Conservation (phyloP, 1,140 invertebrate species). For the Drosophila eugracilis region DNA sequence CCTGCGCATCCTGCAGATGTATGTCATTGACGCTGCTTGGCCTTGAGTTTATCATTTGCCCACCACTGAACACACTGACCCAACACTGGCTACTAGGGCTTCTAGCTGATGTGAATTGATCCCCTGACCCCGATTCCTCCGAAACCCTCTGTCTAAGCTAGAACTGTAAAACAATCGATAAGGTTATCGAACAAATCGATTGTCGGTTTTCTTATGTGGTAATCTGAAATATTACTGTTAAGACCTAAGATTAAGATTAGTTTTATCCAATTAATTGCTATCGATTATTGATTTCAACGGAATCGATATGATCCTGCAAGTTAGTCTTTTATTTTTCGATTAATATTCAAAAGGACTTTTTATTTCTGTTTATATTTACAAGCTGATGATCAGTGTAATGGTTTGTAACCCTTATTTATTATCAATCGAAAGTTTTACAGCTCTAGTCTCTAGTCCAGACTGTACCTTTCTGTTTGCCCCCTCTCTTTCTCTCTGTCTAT, state of each 20-base stretch:
- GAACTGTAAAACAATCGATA: conserved; percentile 40
- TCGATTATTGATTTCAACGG: too few relatives aligned
- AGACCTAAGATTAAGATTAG: too few relatives aligned
- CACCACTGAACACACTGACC: conserved; percentile 16
- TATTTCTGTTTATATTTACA: too few relatives aligned
- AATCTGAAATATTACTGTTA: background rate
- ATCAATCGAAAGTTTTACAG: conserved; percentile 35
- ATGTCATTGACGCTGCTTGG: conserved; percentile 56
- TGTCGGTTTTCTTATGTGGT: background rate
- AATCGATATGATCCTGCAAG: too few relatives aligned
- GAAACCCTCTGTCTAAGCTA: conserved; percentile 6
- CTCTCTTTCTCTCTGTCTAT: conserved; percentile 43
- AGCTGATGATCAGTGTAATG: too few relatives aligned
- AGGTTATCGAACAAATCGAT: conserved; percentile 9
- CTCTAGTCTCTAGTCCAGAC: conserved; percentile 8
- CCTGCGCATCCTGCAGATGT: conserved; percentile 37
- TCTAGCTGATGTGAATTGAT: conserved; percentile 35
- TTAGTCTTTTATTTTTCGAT: background rate
- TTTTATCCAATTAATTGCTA: too few relatives aligned
- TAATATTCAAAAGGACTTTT: too few relatives aligned
- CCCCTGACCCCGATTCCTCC: background rate
- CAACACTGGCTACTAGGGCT: conserved; percentile 51
- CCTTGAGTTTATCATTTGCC: conserved; percentile 65
- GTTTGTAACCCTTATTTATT: too few relatives aligned
- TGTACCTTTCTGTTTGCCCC: conserved; percentile 20